Percentiles rank a stretch among this genome's conserved stretches.
Evolutionary conservation across 2,113 vertebrate genomes (phyloP).

Genomic region (Melospiza melodia): DNA sequence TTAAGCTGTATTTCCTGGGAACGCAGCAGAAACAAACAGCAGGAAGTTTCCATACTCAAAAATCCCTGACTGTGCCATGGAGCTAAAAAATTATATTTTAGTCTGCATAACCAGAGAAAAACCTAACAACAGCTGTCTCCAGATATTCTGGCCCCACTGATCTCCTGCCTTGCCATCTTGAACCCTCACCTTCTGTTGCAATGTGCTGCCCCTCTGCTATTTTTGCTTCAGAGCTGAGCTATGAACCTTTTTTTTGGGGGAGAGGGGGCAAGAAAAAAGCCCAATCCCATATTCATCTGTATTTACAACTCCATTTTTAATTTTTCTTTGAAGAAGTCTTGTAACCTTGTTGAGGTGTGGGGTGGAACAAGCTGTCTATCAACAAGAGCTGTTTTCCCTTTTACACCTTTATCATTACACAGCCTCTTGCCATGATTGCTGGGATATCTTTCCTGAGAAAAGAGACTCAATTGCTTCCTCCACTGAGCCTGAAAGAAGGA

Average conservation of each 20-base stretch:
- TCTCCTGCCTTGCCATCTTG: neutral
- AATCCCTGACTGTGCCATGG: neutral
- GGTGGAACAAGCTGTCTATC: neutral
- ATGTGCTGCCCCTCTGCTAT: neutral
- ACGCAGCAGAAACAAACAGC: conserved; percentile 20
- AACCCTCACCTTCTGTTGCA: neutral
- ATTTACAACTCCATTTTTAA: neutral
- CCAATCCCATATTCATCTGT: neutral
- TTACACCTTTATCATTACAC: neutral
- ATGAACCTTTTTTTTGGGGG: neutral
- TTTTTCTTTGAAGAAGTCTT: neutral
- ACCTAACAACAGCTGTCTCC: neutral
- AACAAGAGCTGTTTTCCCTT: neutral
- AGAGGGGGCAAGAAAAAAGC: fast-evolving
- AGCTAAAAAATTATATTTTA: neutral
- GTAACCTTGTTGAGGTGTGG: neutral
- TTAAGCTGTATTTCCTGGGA: conserved; percentile 4
- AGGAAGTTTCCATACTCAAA: neutral
- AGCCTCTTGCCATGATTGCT: neutral
- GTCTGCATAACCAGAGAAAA: neutral
- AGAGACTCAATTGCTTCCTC: neutral
- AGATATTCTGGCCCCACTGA: neutral
- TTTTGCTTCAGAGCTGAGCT: neutral
- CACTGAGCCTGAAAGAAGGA: neutral
- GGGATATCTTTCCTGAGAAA: neutral